A percentile compares a stretch with the other conserved stretches of the same genome.
Evolutionary conservation across 2,797 vertebrate genomes (phyloP).

Genomic region (Capromys pilorides): DNA sequence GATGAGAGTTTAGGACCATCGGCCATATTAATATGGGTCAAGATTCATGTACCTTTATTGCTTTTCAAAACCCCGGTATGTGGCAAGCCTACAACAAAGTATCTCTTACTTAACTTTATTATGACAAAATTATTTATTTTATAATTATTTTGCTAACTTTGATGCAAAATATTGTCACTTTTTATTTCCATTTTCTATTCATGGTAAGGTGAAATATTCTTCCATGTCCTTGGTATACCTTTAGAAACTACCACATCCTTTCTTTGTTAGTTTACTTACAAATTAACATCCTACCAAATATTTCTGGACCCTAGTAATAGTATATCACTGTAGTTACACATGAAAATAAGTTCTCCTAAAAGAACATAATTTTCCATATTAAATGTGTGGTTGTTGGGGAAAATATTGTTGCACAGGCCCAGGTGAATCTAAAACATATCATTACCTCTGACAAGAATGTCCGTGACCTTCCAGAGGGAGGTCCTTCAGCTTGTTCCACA

Average conservation of each 20-base stretch:
- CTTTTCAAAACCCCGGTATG: background rate
- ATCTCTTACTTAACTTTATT: background rate
- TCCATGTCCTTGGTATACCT: background rate
- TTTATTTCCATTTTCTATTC: background rate
- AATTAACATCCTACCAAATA: background rate
- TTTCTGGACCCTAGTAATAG: background rate
- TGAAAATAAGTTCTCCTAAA: background rate
- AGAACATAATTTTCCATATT: background rate
- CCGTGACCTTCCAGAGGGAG: background rate
- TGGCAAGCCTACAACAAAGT: background rate
- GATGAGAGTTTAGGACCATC: background rate
- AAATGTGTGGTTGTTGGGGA: background rate
- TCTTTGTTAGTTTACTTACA: background rate
- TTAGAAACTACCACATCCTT: background rate
- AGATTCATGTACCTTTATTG: background rate
- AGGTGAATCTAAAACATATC: background rate
- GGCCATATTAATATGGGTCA: background rate
- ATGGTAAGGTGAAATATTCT: slow-evolving; percentile 13
- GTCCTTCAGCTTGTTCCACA: background rate
- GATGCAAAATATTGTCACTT: background rate
- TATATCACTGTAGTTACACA: background rate
- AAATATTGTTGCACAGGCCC: background rate
- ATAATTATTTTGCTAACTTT: slow-evolving; percentile 27
- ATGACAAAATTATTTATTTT: background rate
- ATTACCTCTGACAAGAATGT: background rate